Percentiles rank a stretch among this genome's conserved stretches.
These are phyloP conservation scores for Choloepus hoffmanni DNA, from an alignment of 2,113 vertebrate genomes.

Conservation along the genomic window DNA sequence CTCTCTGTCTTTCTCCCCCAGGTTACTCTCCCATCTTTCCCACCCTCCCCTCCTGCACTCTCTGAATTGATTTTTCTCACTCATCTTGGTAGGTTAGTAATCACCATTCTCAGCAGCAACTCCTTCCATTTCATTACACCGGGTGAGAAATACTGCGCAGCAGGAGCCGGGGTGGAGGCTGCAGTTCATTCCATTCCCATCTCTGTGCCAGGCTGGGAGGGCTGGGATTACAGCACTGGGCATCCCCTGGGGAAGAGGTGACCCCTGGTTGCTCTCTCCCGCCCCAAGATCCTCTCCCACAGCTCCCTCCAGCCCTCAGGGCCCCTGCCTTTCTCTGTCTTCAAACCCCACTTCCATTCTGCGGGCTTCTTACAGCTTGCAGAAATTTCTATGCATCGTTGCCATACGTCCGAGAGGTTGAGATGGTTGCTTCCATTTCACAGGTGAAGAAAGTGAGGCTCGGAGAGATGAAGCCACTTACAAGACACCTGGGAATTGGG, in stretches of 20 bases:
- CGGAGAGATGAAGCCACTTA: background rate
- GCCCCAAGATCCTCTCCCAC: background rate
- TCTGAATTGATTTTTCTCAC: slow-evolving; percentile 66
- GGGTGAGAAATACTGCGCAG: background rate
- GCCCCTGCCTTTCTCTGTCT: background rate
- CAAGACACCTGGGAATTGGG: background rate
- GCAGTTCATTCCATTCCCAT: background rate
- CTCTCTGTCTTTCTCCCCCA: background rate
- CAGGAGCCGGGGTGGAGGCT: background rate
- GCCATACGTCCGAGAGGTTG: background rate
- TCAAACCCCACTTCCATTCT: background rate
- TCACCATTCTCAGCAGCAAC: slow-evolving; percentile 73
- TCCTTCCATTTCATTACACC: slow-evolving; percentile 57
- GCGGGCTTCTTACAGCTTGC: fast-evolving
- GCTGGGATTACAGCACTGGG: fast-evolving
- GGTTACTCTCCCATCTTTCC: background rate
- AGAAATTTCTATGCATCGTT: no score
- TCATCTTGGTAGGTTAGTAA: slow-evolving; percentile 62
- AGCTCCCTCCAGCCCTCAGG: no score
- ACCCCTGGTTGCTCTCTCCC: background rate
- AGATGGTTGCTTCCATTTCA: background rate
- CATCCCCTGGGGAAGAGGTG: background rate
- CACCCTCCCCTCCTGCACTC: background rate
- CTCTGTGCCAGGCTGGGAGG: background rate
- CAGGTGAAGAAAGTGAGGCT: background rate